phyloP scores from a whole-genome alignment of 37 sponge, comb jelly and placozoan species.

The Mnemiopsis leidyi region DNA sequence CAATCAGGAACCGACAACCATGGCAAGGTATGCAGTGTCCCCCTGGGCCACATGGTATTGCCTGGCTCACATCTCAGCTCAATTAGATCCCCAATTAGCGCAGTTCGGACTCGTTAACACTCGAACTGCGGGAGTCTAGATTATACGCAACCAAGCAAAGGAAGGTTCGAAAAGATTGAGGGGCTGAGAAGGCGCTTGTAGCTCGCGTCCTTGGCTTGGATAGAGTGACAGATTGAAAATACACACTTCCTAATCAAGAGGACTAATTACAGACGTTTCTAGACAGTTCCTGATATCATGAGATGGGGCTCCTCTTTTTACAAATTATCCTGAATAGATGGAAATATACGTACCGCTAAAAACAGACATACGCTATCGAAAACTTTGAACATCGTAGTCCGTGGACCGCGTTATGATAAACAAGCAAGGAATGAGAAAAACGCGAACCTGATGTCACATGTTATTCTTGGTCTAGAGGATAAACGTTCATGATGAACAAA shows the following conservation, averaged over 20 bases:
- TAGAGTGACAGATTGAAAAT: background rate
- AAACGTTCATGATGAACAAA: too few species aligned
- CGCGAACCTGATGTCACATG: too few species aligned
- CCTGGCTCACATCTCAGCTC: background rate
- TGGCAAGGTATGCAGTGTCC: background rate
- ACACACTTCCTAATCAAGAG: background rate
- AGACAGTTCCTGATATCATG: background rate
- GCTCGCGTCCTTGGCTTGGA: background rate
- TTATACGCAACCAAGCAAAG: background rate
- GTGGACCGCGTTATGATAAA: too few species aligned
- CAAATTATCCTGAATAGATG: too few species aligned
- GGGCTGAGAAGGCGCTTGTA: background rate
- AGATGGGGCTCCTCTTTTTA: too few species aligned
- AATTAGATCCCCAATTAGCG: slow-evolving; percentile 45
- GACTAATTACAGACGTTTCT: background rate
- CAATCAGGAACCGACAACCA: background rate
- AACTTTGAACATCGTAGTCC: too few species aligned
- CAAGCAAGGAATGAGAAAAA: too few species aligned
- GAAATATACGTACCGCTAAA: too few species aligned
- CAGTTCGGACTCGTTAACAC: background rate
- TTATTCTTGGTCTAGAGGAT: too few species aligned
- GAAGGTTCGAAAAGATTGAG: background rate
- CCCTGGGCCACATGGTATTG: background rate
- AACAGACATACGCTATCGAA: too few species aligned
- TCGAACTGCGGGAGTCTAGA: background rate